These are phyloP conservation scores for Drosophila murphyi DNA, from an alignment of 1,140 invertebrate species.

Conservation along the genomic window DNA sequence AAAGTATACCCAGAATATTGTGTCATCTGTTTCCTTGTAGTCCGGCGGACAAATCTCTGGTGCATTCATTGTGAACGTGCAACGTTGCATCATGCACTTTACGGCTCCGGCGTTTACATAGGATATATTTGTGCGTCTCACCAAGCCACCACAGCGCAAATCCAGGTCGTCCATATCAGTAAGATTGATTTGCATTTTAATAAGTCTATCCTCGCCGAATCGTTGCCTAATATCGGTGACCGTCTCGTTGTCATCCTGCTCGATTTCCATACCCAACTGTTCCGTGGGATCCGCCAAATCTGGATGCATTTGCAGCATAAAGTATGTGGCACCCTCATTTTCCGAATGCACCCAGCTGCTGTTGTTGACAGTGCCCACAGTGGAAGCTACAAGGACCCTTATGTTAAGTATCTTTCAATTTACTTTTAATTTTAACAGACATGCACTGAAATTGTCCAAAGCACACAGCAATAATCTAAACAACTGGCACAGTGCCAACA, in stretches of 20 bases:
- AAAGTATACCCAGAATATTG: conserved; percentile 92
- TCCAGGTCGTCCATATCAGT: conserved; percentile 89
- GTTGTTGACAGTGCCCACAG: conserved; percentile 18
- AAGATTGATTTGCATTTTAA: conserved; percentile 88
- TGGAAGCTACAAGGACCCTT: conserved; percentile 45
- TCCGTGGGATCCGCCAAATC: conserved; percentile 89
- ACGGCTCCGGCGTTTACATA: conserved; percentile 86
- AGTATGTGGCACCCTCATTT: conserved; percentile 86
- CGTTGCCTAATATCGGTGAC: conserved; percentile 89
- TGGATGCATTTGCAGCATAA: conserved; percentile 89
- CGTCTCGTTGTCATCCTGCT: conserved; percentile 88
- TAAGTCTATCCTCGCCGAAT: conserved; percentile 87
- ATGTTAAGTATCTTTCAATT: conserved; percentile 1
- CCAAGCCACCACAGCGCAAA: conserved; percentile 89
- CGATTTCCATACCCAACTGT: conserved; percentile 89
- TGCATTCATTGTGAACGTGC: conserved; percentile 87
- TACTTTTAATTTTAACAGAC: conserved; percentile 44
- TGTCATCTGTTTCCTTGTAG: conserved; percentile 89
- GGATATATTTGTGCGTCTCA: conserved; percentile 87
- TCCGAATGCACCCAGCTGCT: conserved; percentile 79
- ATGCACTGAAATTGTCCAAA: conserved; percentile 37
- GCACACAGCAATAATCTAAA: conserved; percentile 5
- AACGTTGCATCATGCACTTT: conserved; percentile 90
- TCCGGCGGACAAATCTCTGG: conserved; percentile 90
- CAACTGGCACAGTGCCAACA: background rate